A percentile compares a stretch with the other conserved stretches of the same genome.
These are phyloP conservation scores for Geothlypis trichas DNA, from an alignment of 2,113 vertebrate genomes.

Conservation along the genomic window DNA sequence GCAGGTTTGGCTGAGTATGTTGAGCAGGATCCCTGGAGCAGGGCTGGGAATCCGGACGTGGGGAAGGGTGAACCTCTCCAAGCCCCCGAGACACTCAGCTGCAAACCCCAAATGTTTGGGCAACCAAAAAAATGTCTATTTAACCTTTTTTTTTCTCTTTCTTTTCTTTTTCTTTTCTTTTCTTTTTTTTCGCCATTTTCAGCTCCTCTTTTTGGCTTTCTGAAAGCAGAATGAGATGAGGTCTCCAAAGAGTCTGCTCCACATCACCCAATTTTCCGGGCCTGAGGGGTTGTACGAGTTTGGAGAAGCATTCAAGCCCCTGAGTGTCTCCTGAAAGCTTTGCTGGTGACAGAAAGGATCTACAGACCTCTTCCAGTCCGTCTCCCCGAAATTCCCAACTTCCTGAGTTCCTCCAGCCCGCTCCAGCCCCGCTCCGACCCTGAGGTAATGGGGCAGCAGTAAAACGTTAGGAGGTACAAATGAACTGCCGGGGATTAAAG, in stretches of 20 bases:
- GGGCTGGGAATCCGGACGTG: not conserved
- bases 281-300: not conserved
- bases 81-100: not conserved
- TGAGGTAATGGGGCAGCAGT: slow-evolving; percentile 59
- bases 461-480: slow-evolving; percentile 71
- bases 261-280: not conserved
- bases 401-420: slow-evolving; percentile 21
- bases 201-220: not conserved
- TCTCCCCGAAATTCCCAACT: slow-evolving; percentile 24
- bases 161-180: too few species aligned
- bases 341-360: not conserved
- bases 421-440: not conserved
- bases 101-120: not conserved
- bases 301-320: not conserved
- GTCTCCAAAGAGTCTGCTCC: not conserved
- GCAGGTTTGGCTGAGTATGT: not conserved
- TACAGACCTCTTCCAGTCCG: not conserved
- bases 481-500: slow-evolving; percentile 73
- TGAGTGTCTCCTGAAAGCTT: not conserved
- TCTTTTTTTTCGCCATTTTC: not conserved
- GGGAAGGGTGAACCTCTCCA: not conserved
- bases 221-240: not conserved
- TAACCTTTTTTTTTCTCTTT: too few species aligned
- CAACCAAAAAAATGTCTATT: not conserved
- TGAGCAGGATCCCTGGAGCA: not conserved